Base-by-base conservation (phyloP, 2,888 invertebrate genomes). In the Yponomeuta plumbellus region DNA sequence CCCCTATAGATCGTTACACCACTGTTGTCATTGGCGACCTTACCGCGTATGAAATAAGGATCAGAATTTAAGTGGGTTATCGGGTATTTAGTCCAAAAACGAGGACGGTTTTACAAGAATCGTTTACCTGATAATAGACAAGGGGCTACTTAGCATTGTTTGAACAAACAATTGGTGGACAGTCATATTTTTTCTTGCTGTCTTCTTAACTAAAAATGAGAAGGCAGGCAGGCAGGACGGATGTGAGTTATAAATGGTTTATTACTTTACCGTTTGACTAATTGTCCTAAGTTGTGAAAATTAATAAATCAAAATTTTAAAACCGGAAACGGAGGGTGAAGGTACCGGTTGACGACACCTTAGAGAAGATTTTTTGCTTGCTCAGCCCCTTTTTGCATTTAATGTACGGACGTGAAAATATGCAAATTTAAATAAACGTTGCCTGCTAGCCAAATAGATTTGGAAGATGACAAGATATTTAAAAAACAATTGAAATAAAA, bases 81-180 rank as follows among this genome's bases (percentile, higher is more conserved):
- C 21, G 21, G 11, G 22, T 59, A 21, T 21, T 59, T 21, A 59
- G 11, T 10, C 22, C 13, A 59, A 22, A 22, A 59, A 59, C 23
- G 21, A 2, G 23, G 59, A 22, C 13, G 23, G 21, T 59, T 22
- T 62, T n/a, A 39, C 39, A 20, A 62, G 34, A 62, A 62, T 39
- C 13, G 39, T 17, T 39, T 62, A 62, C 34, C 62, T 62, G 34
- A 52, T 52, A 52, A 52, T 17, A 52, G 44, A 52, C 44, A 52
- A 52, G 44, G 44, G 44, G 44, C 44, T 52, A 52, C 44, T 52
- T 52, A 52, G 17, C 17, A 52, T 52, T 52, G 44, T 52, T 52
- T 52, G 17, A 13, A 17, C 44, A 52, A 52, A 52, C 17, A 52
- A 52, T 52, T 52, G 44, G 44, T 52, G 44, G 44, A 52, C 44